phyloP scores from a whole-genome alignment of 2,797 vertebrate genomes.

The Cossypha polioptera region DNA sequence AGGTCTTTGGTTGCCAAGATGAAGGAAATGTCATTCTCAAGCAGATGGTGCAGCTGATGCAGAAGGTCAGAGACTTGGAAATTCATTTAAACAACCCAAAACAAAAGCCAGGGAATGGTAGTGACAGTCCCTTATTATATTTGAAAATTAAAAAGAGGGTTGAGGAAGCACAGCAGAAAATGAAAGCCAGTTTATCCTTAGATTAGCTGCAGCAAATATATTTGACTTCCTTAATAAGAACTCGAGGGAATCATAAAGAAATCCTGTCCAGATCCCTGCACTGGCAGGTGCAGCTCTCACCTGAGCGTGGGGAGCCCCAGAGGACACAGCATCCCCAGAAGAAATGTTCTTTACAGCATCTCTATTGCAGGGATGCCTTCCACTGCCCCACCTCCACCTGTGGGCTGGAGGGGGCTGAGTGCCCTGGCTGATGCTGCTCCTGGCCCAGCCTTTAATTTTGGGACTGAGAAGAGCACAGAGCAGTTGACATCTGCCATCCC shows the following conservation, averaged over 20 bases:
- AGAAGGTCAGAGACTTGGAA: constrained; percentile 42
- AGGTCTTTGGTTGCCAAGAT: constrained; percentile 14
- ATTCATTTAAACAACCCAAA: background rate
- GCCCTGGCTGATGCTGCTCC: background rate
- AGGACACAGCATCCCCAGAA: background rate
- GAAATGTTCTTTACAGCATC: background rate
- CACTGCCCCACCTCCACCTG: background rate
- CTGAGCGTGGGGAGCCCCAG: background rate
- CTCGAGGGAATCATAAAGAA: background rate
- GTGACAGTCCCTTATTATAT: background rate
- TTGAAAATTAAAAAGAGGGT: background rate
- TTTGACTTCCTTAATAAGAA: background rate
- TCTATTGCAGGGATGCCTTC: background rate
- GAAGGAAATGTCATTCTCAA: constrained; percentile 47
- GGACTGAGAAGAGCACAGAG: background rate
- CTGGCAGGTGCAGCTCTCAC: background rate
- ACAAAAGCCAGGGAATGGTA: background rate
- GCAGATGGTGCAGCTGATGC: constrained; percentile 38
- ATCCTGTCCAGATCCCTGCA: background rate
- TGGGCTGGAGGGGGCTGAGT: background rate
- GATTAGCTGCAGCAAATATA: background rate
- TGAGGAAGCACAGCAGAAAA: background rate
- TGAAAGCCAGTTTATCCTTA: background rate
- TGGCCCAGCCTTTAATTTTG: background rate
- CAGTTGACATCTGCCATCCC: background rate